A percentile compares a stretch with the other conserved stretches of the same genome.
These are phyloP conservation scores for Meteorus cinctellus DNA, from an alignment of 2,888 invertebrate genomes.

Conservation along the genomic window DNA sequence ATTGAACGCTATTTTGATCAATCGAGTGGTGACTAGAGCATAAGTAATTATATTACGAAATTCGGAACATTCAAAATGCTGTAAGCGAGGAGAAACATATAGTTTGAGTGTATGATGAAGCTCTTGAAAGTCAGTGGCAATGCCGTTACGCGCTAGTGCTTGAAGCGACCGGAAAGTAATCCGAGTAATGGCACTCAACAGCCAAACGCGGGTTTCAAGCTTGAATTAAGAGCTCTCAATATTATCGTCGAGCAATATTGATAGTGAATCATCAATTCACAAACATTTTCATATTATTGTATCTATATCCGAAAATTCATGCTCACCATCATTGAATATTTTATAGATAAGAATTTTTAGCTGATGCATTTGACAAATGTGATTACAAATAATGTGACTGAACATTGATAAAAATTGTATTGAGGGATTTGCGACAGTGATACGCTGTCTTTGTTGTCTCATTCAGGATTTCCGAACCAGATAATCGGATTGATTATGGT, in stretches of 20 bases:
- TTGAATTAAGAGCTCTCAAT: constrained; percentile 57
- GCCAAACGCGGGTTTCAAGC: constrained; percentile 46
- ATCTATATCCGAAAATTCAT: too few species aligned
- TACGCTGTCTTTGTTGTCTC: constrained; percentile 2
- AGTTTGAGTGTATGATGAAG: constrained; percentile 12
- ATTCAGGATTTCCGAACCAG: constrained; percentile 10
- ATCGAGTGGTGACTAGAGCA: constrained; percentile 16
- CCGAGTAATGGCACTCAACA: constrained; percentile 59
- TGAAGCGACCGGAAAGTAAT: constrained; percentile 59
- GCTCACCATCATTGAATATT: neutral
- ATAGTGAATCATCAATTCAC: constrained; percentile 14
- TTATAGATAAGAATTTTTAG: neutral
- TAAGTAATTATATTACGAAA: constrained; percentile 38
- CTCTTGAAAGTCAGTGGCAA: neutral
- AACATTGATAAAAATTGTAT: constrained; percentile 14
- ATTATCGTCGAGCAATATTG: constrained; percentile 54
- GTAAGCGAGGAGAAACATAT: constrained; percentile 20
- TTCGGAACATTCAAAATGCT: constrained; percentile 27
- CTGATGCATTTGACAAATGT: neutral
- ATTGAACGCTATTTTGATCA: constrained; percentile 26
- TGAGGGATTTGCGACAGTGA: neutral
- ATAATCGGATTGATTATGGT: constrained; percentile 22
- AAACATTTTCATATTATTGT: constrained; percentile 7
- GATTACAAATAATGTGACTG: neutral
- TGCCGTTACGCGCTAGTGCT: constrained; percentile 42